These are phyloP conservation scores for Ganaspis sp. DNA, from an alignment of 1,140 invertebrate genomes.

Conservation along the genomic window DNA sequence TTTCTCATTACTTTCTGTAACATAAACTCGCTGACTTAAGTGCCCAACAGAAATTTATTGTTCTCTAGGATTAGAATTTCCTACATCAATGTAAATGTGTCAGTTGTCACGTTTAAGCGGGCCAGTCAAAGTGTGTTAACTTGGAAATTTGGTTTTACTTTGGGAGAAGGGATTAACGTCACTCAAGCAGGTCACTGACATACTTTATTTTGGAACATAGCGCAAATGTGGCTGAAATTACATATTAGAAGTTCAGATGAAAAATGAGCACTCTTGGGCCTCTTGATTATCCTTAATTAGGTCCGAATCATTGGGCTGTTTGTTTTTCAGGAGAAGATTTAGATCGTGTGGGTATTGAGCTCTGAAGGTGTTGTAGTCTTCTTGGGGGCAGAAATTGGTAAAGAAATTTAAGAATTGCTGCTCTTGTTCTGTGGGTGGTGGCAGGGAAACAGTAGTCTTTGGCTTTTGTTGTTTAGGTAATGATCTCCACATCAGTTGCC, in stretches of 20 bases:
- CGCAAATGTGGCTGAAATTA: not conserved
- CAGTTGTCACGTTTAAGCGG: too few species aligned
- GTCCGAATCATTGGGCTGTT: not conserved
- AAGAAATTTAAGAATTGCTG: constrained; percentile 49
- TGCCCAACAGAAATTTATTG: too few species aligned
- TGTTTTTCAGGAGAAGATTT: constrained; percentile 41
- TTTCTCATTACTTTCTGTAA: too few species aligned
- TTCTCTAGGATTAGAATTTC: too few species aligned
- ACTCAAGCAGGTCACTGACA: too few species aligned
- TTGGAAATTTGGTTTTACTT: too few species aligned
- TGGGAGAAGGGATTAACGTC: too few species aligned
- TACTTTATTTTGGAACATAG: not conserved
- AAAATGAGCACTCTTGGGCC: not conserved
- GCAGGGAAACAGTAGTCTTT: constrained; percentile 16
- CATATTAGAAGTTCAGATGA: not conserved
- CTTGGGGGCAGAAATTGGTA: constrained; percentile 41
- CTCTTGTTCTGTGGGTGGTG: constrained; percentile 45
- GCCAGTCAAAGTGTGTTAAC: too few species aligned
- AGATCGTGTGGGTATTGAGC: constrained; percentile 33
- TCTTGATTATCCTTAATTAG: not conserved
- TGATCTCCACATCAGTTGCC: constrained; percentile 59
- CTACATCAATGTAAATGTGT: too few species aligned
- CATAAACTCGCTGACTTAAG: too few species aligned
- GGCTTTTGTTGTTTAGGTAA: constrained; percentile 47
- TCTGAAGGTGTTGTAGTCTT: not conserved